Base-by-base conservation (phyloP, 1,140 invertebrate genomes). In the Zaprionus ornatus region DNA sequence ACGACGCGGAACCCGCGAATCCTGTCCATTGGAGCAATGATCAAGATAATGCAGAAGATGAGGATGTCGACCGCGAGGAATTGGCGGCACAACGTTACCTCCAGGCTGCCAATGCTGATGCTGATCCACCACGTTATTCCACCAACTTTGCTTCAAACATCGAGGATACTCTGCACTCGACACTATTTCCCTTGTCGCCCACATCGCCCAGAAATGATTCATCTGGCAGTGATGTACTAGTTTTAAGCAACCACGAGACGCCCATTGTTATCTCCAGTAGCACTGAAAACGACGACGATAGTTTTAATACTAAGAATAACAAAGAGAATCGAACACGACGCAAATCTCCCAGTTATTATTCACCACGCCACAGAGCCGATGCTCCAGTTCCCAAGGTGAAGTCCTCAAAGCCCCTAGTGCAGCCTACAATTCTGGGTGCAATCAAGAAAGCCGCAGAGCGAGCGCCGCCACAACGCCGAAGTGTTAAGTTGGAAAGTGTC, bases 231-330 rank as follows among this genome's bases (percentile, higher is more conserved):
- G 91, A 91, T 65, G 79, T 91, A 3, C 63, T 85, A 4, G 63
- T 91, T 5, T 60, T 91, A 1, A 92, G 76, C 59, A 77, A 79
- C 56, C 85, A 64, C 21, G 73, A 92, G 19, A 61, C 72, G 6
- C 64, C 82, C 3, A 91, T 92, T 17, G 82, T 88, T 57, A 86
- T 92, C 21, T 79, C 66, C 2, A 91, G 86, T 50, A 72, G 79
- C 45, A 65, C 75, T 5, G 82, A 82, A 6, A 76, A 78, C 10
- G 87, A 92, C 6, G 40, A 17, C 7, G 40, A 17, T 4, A 69
- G 45, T 19, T 37, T 40, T 4, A 77, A 72, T 23, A 75, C 79
- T 61, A 84, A 57, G 54, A 83, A 35, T 69, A 69, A 45, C 37
- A 50, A n/a, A 5, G 23, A 0, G 21, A 79, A 85, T 7, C 15